These are phyloP conservation scores for Catostylus mosaicus DNA, from an alignment of 30 jellyfish, hydroid and myxozoan species.

Conservation along the genomic window DNA sequence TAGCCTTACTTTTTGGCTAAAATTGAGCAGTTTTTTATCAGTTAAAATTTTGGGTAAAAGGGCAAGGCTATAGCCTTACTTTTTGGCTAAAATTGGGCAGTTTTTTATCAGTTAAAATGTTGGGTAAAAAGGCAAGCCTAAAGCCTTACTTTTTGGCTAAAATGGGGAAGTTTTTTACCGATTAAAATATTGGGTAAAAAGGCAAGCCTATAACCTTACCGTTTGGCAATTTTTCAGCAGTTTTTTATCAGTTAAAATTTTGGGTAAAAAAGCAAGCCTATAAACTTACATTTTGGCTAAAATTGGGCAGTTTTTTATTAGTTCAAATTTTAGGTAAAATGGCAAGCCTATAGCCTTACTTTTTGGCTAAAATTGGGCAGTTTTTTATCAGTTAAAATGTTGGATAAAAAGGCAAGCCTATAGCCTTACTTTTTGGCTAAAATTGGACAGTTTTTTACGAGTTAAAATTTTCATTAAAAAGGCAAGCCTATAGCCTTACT, in stretches of 20 bases:
- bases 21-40: background rate
- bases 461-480: background rate
- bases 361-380: background rate
- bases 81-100: background rate
- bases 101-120: background rate
- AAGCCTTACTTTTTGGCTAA: conserved; percentile 5
- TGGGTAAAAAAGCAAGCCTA: conserved; percentile 3
- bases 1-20: too few species aligned
- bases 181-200: background rate
- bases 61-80: conserved; percentile 28
- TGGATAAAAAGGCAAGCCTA: too few species aligned
- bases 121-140: conserved; percentile 17
- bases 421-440: conserved; percentile 3
- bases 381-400: background rate
- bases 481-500: background rate
- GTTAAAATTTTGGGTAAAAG: too few species aligned
- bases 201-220: too few species aligned
- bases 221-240: too few species aligned
- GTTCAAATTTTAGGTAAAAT: background rate
- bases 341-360: too few species aligned
- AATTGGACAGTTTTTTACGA: background rate
- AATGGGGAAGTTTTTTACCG: background rate
- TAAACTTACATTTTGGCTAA: background rate
- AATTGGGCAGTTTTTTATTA: background rate
- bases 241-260: background rate